Evolutionary conservation across 2,113 vertebrate genomes (phyloP), one percentile per base, ranked within the genome.

Genomic region (Paedocypris sp.): DNA sequence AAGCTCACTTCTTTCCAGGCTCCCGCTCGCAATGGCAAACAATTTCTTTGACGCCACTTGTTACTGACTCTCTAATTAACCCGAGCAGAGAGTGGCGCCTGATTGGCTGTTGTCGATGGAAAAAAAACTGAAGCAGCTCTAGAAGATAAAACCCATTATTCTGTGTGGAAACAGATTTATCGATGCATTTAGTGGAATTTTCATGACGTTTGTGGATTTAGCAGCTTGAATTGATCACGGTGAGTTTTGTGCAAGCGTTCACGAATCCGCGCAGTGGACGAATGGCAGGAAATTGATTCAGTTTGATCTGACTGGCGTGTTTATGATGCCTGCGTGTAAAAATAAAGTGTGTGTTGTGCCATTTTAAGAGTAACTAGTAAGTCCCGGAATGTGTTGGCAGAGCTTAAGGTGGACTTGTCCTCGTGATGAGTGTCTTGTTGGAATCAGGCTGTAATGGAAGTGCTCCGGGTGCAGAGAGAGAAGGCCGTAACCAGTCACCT

Each of bases 51-150:
- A 66, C 67, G 54, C 62, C 38, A 70, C 18, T 3, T 66, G 64
- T 67, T 79, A 82, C 78, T 66, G 73, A 78, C 80, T 68, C 69
- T 71, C 71, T 73, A 64, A 61, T 41, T 75, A 83, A 79, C 76
- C 64, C 76, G 66, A 73, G 36, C 67, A 41, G 64, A 74, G 67
- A 76, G 74, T 77, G 72, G 73, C 71, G 68, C 67, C 67, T 67
- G 53, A 66, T 66, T 75, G 62, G 25, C 46, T 56, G 41, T 60
- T 54, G 18, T 54, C 49, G 60, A 64, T 26, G 32, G 13, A 10
- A 28, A 12, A 22, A n/a, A n/a, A 7, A 31, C 7, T 26, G 15
- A 9, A n/a, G n/a, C 45, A 45, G 46, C 7, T n/a, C 2, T 26
- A 46, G 1, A n/a, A 19, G 36, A n/a, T 29, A 6, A 11, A 23